Evolutionary conservation across 1,140 invertebrate species (phyloP).

Genomic region (Brachionus koreanus): DNA sequence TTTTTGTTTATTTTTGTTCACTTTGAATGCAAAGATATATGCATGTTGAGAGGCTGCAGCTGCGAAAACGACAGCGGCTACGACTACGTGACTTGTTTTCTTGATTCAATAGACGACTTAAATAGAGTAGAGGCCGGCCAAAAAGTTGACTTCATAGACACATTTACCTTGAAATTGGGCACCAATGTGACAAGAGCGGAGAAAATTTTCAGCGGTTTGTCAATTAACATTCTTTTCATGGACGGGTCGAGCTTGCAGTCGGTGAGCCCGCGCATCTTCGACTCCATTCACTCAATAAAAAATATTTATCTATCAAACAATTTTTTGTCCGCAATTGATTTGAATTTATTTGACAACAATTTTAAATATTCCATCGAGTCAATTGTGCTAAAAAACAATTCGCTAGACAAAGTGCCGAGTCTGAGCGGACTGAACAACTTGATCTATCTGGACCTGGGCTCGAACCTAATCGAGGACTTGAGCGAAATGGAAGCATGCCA

Average conservation of each 20-base stretch:
- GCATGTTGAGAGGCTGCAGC: neutral
- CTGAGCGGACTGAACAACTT: neutral
- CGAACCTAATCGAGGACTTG: neutral
- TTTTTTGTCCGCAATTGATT: neutral
- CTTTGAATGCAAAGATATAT: neutral
- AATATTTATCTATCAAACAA: slow-evolving; percentile 7
- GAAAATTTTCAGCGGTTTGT: neutral
- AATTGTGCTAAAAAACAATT: slow-evolving; percentile 7
- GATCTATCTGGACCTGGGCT: neutral
- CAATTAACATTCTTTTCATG: neutral
- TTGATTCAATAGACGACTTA: neutral
- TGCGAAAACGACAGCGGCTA: neutral
- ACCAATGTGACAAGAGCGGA: neutral
- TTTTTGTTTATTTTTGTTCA: neutral
- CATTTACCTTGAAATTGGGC: neutral
- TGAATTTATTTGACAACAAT: neutral
- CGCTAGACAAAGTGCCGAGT: neutral
- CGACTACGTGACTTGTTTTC: neutral
- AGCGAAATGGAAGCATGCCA: neutral
- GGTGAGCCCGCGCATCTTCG: neutral
- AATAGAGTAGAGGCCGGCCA: neutral
- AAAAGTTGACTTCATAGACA: neutral
- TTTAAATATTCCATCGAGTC: neutral
- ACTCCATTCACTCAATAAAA: neutral
- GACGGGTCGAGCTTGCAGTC: neutral